These are phyloP conservation scores for Drosophila conformis DNA, from an alignment of 2,888 invertebrate species.

Conservation along the genomic window DNA sequence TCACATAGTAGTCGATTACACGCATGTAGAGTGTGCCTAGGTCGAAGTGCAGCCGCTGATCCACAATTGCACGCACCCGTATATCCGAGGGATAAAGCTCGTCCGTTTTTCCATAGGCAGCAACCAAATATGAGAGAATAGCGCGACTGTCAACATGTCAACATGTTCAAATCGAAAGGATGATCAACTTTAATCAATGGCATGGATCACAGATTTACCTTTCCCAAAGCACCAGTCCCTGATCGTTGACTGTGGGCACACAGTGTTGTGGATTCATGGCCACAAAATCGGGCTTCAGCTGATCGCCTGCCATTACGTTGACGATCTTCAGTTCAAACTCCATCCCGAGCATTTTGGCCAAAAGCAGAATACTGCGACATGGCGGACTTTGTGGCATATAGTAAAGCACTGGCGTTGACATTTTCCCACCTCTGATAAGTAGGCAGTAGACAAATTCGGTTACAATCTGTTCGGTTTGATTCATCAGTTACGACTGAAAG, in stretches of 20 bases:
- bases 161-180: background rate
- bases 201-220: constrained; percentile 71
- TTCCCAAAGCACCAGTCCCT: constrained; percentile 86
- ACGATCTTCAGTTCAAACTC: constrained; percentile 87
- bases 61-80: constrained; percentile 87
- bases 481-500: constrained; percentile 56
- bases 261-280: constrained; percentile 87
- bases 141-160: constrained; percentile 81
- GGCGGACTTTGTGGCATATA: constrained; percentile 87
- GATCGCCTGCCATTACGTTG: constrained; percentile 87
- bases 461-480: constrained; percentile 83
- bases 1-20: constrained; percentile 86
- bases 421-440: constrained; percentile 84
- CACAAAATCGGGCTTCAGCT: constrained; percentile 87
- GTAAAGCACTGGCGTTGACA: constrained; percentile 86
- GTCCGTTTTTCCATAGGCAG: constrained; percentile 87
- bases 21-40: constrained; percentile 86
- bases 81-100: constrained; percentile 87
- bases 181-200: too few species aligned
- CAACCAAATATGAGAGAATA: constrained; percentile 87
- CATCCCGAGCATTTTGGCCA: constrained; percentile 87
- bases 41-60: constrained; percentile 87
- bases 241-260: constrained; percentile 87
- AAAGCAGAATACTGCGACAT: constrained; percentile 87
- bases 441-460: constrained; percentile 85